Percentiles rank a stretch among this genome's conserved stretches.
Conservation (phyloP, 2,888 invertebrate genomes). For the Drosophila rellima region DNA sequence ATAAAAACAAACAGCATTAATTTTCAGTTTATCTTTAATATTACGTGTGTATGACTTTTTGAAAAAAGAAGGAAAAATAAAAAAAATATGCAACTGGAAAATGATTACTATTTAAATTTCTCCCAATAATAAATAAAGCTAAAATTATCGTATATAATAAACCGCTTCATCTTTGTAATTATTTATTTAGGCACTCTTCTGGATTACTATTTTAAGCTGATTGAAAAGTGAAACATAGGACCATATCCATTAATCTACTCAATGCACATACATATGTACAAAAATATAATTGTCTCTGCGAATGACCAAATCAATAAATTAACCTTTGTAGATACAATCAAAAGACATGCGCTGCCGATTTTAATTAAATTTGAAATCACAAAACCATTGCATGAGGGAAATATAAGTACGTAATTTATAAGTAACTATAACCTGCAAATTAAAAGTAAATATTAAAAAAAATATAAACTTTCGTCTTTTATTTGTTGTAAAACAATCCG, state of each 20-base stretch:
- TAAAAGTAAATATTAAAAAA: conserved; percentile 50
- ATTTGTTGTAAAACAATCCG: conserved; percentile 29
- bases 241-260: conserved; percentile 26
- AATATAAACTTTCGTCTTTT: conserved; percentile 48
- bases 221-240: conserved; percentile 34
- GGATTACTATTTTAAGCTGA: conserved; percentile 47
- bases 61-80: conserved; percentile 6
- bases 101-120: conserved; percentile 37
- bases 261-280: conserved; percentile 41
- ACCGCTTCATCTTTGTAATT: conserved; percentile 52
- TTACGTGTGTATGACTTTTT: conserved; percentile 35
- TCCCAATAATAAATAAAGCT: conserved; percentile 58
- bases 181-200: conserved; percentile 56
- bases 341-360: conserved; percentile 20
- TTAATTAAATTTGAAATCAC: conserved; percentile 21
- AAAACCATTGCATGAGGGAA: conserved; percentile 34
- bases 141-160: conserved; percentile 36
- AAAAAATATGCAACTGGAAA: conserved; percentile 27
- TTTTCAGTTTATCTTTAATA: conserved; percentile 34
- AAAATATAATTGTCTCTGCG: conserved; percentile 26
- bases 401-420: conserved; percentile 33
- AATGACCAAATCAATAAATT: conserved; percentile 40
- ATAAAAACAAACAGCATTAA: conserved; percentile 19
- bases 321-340: conserved; percentile 16
- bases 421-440: conserved; percentile 52